Base-by-base conservation (phyloP, 2,888 invertebrate species). In the Heliconius ismenius region DNA sequence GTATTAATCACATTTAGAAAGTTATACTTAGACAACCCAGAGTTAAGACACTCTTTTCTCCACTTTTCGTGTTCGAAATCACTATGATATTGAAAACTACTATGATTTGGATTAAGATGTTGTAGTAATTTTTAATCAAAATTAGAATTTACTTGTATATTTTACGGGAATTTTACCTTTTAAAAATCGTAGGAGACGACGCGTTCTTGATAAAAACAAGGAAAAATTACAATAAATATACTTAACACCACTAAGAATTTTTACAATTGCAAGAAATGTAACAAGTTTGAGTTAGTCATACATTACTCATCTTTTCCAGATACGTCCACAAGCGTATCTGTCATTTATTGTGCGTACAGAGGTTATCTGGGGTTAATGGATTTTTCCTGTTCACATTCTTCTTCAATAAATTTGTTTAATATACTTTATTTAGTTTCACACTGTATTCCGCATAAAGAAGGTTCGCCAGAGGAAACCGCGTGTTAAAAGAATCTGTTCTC, bases 351-450 rank as follows among this genome's bases (percentile, higher is more conserved):
- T 69, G 76, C 73, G 60, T 75, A 65, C 60, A 74, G 39, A 73
- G 78, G 80, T 77, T 78, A 77, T 80, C 78, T 72, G 28, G 78
- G 80, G 80, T 80, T 78, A 80, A 80, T 78, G 70, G 78, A 60
- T 70, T 62, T 76, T 80, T 80, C 80, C 80, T 80, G 78, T 77
- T 68, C 54, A 79, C 60, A 70, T 77, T 49, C 62, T 58, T 28
- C 43, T 43, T 11, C 64, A 74, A 74, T 69, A 36, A n/a, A 72
- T 60, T 36, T 43, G 36, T 70, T 32, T 70, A 58, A 70, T 70
- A 58, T n/a, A 36, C 3, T 10, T n/a, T 10, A n/a, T 13, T 24
- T n/a, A 60, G 13, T 7, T 24, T 62, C 15, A 26, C 15, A 7
- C 15, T 62, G 15, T 26, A 15, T 26, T 15, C 15, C 58, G n/a